Evolutionary conservation across 2,797 vertebrate species (phyloP), one percentile per base, ranked within the genome.

Genomic region (Dallia pectoralis): DNA sequence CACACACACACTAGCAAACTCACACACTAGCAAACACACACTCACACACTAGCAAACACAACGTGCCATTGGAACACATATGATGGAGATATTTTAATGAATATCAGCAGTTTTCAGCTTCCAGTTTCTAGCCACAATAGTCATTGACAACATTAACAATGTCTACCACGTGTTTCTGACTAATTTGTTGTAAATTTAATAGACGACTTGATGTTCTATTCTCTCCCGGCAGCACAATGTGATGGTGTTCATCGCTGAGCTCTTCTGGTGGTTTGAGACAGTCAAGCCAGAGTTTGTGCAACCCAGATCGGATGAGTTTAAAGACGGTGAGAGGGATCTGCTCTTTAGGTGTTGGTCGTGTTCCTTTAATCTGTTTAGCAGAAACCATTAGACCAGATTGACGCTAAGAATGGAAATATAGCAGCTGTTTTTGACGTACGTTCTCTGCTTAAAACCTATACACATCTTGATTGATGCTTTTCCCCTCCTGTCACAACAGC

Each of bases 221-320:
- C 27, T 79, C 40, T 77, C 19, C 80, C 4, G 33, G 11, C 74
- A 99, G 97, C 95, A 97, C 25, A 99, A 99, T 0, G 89, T 99
- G 6, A 99, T 99, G 96, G 98, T 97, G 40, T 99, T 99, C 74
- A 97, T 99, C 25, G 98, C 98, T 0, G 98, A 99, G 64, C 95
- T 99, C 49, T 99, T 99, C 90, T 99, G 98, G 98, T 99, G 97
- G 97, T 98, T 99, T 88, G 98, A 99, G 87, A 97, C 96, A 0
- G 96, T 99, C 78, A 97, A 96, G 81, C 97, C 98, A 5, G 96
- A 97, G 73, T 99, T 99, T 29, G 98, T 99, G 8, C 96, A 97
- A 19, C 97, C 97, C 29, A 93, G 96, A 85, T 96, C 94, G 19
- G 96, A 98, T 80, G 98, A 99, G 85, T 93, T 93, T 79, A 98